These are phyloP conservation scores for Paramormyrops hopkinsi DNA, from an alignment of 2,797 vertebrate species.

Conservation along the genomic window DNA sequence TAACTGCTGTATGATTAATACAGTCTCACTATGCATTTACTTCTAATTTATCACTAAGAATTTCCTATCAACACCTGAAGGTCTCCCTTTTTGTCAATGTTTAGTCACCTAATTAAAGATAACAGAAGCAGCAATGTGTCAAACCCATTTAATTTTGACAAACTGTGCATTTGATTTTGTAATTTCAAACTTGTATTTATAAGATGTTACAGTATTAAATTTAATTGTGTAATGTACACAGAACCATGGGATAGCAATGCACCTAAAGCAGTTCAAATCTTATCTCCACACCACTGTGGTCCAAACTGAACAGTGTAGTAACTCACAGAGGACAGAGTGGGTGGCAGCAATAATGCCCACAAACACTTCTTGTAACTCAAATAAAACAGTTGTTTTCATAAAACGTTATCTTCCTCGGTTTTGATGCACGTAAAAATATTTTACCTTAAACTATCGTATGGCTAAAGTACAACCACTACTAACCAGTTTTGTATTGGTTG, in stretches of 20 bases:
- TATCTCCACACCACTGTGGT: not conserved
- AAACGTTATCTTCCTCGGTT: not conserved
- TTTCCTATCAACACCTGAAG: not conserved
- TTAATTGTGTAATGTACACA: not conserved
- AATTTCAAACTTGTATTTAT: not conserved
- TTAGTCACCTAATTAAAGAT: not conserved
- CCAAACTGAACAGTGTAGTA: not conserved
- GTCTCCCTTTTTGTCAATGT: not conserved
- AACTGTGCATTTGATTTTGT: not conserved
- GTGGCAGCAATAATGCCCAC: not conserved
- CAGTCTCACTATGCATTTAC: not conserved
- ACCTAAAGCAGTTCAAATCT: not conserved
- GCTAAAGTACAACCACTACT: not conserved
- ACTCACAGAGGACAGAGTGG: not conserved
- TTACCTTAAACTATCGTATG: not conserved
- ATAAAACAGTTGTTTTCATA: not conserved
- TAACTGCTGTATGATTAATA: conserved; percentile 10
- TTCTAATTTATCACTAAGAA: conserved; percentile 11
- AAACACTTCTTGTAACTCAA: not conserved
- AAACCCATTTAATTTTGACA: not conserved
- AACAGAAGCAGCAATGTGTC: not conserved
- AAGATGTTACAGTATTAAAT: not conserved
- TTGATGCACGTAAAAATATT: not conserved
- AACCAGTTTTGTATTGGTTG: not conserved
- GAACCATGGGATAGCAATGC: not conserved